phyloP scores from a whole-genome alignment of 2,113 vertebrate genomes.

The Pithys albifrons region DNA sequence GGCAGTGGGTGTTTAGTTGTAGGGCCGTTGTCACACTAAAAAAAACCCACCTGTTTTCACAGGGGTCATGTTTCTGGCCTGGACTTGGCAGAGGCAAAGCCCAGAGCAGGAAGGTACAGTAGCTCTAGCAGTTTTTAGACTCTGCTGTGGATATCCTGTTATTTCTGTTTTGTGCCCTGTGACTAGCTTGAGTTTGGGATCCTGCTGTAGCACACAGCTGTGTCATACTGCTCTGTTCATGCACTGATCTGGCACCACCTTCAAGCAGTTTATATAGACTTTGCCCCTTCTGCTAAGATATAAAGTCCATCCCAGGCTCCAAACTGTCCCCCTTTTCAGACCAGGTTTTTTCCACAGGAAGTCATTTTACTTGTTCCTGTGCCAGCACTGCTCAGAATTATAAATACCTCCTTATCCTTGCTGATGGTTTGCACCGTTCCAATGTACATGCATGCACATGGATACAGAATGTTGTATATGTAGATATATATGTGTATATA shows the following conservation, averaged over 20 bases:
- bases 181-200: neutral
- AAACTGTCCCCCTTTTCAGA: neutral
- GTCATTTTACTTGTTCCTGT: neutral
- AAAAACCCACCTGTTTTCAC: neutral
- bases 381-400: neutral
- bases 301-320: neutral
- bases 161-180: neutral
- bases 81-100: neutral
- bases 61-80: neutral
- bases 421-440: neutral
- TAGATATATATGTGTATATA: accelerated
- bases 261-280: neutral
- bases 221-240: neutral
- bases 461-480: too few species aligned
- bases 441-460: too few species aligned
- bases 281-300: neutral
- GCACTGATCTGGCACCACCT: neutral
- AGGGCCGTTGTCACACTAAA: neutral
- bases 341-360: neutral
- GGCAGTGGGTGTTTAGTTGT: neutral
- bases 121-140: neutral
- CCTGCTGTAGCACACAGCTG: neutral
- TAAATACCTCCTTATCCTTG: neutral
- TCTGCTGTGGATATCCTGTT: neutral
- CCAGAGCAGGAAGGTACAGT: neutral